These are phyloP conservation scores for Meda fulgida DNA, from an alignment of 2,797 vertebrate species.

Conservation along the genomic window DNA sequence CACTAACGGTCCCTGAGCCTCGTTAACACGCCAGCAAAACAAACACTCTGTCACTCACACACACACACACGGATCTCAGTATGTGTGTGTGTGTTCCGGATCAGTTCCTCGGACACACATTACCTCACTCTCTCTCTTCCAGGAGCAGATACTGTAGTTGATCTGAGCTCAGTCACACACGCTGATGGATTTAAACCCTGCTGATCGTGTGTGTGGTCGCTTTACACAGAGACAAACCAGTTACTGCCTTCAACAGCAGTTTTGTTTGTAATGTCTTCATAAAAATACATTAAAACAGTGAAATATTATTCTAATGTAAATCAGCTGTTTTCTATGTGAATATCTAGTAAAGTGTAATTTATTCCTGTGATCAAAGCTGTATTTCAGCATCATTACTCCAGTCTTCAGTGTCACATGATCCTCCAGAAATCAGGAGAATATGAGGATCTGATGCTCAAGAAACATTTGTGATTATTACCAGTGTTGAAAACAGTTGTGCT, in stretches of 20 bases:
- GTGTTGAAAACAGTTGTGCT: not conserved
- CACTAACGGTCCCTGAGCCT: conserved; percentile 40
- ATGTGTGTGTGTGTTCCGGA: conserved; percentile 62
- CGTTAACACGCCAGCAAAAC: conserved; percentile 49
- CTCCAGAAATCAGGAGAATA: not conserved
- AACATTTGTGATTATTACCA: not conserved
- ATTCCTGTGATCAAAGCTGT: not conserved
- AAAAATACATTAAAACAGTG: not conserved
- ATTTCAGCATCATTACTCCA: conserved; percentile 1
- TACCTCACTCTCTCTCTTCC: conserved; percentile 64
- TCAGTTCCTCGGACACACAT: conserved; percentile 61
- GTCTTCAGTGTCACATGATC: conserved; percentile 12
- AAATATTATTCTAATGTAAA: not conserved
- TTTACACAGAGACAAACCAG: not conserved
- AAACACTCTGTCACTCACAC: conserved; percentile 48
- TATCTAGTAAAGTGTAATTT: not conserved
- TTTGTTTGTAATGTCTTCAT: not conserved
- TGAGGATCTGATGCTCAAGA: not conserved
- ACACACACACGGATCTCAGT: not conserved
- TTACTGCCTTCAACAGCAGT: not conserved
- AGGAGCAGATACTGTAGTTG: conserved; percentile 69
- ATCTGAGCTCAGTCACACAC: conserved; percentile 15
- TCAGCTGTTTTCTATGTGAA: not conserved
- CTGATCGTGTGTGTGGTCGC: conserved; percentile 36
- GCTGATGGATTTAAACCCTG: conserved; percentile 30